Percentiles rank a stretch among this genome's conserved stretches.
These are phyloP conservation scores for Drymonia ruficornis DNA, from an alignment of 2,888 invertebrate species.

Conservation along the genomic window DNA sequence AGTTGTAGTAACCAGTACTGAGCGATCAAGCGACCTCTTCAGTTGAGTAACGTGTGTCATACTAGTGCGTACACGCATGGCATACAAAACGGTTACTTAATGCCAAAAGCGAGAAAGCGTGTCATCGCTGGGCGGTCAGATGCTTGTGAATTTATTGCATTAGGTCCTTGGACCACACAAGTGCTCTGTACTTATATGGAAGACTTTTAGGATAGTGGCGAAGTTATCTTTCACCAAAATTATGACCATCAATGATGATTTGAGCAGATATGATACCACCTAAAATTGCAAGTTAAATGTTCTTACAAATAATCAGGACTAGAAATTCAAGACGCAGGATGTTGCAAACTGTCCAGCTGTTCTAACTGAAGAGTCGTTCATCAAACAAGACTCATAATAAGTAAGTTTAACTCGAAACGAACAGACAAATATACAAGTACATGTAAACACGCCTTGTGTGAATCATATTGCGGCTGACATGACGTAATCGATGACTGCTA, in stretches of 20 bases:
- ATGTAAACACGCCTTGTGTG: slow-evolving; percentile 16
- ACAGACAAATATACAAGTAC: slow-evolving; percentile 15
- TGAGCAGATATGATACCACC: too few species aligned
- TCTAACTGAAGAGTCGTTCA: slow-evolving; percentile 10
- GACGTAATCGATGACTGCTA: slow-evolving; percentile 31
- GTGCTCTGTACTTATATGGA: not conserved
- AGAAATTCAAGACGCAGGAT: not conserved
- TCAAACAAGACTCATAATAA: slow-evolving; percentile 18
- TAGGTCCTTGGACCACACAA: slow-evolving; percentile 7
- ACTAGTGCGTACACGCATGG: slow-evolving; percentile 25
- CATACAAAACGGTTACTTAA: slow-evolving; percentile 41
- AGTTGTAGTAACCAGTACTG: slow-evolving; percentile 13
- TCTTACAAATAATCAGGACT: too few species aligned
- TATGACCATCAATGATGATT: too few species aligned
- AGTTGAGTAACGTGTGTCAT: slow-evolving; percentile 31
- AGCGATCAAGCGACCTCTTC: slow-evolving; percentile 16
- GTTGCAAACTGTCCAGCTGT: slow-evolving; percentile 11
- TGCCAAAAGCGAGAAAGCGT: slow-evolving; percentile 49
- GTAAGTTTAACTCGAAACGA: slow-evolving; percentile 23
- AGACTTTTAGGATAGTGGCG: slow-evolving; percentile 9
- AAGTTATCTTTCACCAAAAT: not conserved
- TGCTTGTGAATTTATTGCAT: not conserved
- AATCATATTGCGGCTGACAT: slow-evolving; percentile 18
- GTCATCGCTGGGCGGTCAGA: slow-evolving; percentile 30
- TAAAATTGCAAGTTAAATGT: too few species aligned